Evolutionary conservation across 35 echinoderm and acorn worm genomes (phyloP).

Genomic region (Patiria miniata): DNA sequence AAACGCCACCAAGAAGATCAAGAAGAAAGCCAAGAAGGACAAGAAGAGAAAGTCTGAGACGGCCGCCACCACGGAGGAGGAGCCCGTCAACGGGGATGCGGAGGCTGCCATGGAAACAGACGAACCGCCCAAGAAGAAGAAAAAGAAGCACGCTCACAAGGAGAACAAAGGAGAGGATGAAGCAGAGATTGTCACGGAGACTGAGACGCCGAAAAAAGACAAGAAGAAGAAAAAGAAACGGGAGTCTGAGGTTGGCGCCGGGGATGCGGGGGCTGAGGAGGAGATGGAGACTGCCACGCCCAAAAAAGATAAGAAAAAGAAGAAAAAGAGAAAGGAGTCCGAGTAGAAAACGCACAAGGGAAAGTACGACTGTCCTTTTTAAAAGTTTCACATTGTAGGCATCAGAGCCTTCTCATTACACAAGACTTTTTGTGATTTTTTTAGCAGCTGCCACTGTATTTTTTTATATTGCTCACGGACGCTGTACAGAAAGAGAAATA

Average conservation of each 20-base stretch:
- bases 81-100: neutral
- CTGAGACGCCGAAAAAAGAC: conserved; percentile 83
- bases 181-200: conserved; percentile 11
- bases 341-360: neutral
- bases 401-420: no score
- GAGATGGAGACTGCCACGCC: conserved; percentile 26
- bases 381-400: no score
- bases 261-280: conserved; percentile 7
- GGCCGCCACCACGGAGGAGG: neutral
- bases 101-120: conserved; percentile 22
- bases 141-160: conserved; percentile 45
- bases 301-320: conserved; percentile 15
- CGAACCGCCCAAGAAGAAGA: conserved; percentile 72
- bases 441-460: no score
- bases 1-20: conserved; percentile 23
- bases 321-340: conserved; percentile 6
- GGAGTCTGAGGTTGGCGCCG: neutral
- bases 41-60: conserved; percentile 30
- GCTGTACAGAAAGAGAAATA: no score
- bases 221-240: conserved; percentile 85
- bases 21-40: conserved; percentile 73
- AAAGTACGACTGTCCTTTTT: neutral
- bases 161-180: conserved; percentile 19
- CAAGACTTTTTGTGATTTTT: no score
- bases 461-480: no score